These are phyloP conservation scores for Eristalis arbustorum DNA, from an alignment of 2,888 invertebrate species.

Conservation along the genomic window DNA sequence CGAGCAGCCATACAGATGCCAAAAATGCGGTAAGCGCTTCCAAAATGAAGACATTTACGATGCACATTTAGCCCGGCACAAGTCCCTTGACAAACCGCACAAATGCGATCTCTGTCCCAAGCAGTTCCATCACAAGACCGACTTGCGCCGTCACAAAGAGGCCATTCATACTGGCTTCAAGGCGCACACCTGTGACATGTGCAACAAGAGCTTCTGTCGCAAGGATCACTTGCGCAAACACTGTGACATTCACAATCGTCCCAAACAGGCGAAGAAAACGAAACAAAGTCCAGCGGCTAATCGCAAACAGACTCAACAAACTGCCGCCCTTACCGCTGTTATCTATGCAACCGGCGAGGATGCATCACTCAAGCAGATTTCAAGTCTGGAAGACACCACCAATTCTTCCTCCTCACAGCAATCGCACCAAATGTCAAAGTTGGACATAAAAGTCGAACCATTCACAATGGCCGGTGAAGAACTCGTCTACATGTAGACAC, in stretches of 20 bases:
- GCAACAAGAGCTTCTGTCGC: constrained; percentile 93
- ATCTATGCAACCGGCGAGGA: constrained; percentile 36
- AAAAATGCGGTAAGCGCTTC: constrained; percentile 92
- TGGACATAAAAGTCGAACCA: constrained; percentile 57
- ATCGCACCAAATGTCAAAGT: constrained; percentile 39
- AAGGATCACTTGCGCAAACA: constrained; percentile 96
- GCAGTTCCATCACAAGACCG: constrained; percentile 95
- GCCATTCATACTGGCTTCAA: constrained; percentile 90
- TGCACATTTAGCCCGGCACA: constrained; percentile 88
- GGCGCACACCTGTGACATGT: constrained; percentile 90
- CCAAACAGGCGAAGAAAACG: constrained; percentile 62
- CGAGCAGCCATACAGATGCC: constrained; percentile 92
- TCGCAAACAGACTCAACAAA: constrained; percentile 46
- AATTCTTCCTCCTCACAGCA: constrained; percentile 32
- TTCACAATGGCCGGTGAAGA: constrained; percentile 44
- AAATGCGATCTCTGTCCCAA: constrained; percentile 93
- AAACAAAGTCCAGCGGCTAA: not conserved
- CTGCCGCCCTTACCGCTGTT: constrained; percentile 66
- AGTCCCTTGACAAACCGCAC: constrained; percentile 89
- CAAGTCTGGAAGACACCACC: constrained; percentile 47
- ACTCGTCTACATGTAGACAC: constrained; percentile 38
- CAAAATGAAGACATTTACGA: constrained; percentile 86
- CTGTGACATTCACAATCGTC: constrained; percentile 87
- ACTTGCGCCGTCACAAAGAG: constrained; percentile 92
- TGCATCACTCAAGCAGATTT: constrained; percentile 26